These are phyloP conservation scores for Orthosia gracilis DNA, from an alignment of 2,888 invertebrate species.

Conservation along the genomic window DNA sequence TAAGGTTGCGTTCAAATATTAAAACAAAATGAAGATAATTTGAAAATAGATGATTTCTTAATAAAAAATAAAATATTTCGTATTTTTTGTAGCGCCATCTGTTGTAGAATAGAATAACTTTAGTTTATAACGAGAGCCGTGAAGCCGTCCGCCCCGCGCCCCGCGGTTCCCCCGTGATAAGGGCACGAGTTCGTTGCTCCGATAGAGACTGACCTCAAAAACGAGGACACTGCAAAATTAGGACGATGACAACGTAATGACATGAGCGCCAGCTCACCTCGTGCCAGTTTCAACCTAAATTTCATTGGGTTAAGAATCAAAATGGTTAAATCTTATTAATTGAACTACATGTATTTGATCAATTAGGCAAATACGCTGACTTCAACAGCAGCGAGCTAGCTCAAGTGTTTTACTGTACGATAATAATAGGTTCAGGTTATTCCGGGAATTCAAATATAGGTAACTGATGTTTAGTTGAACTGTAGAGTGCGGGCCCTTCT, in stretches of 20 bases:
- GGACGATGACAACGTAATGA: conserved; percentile 91
- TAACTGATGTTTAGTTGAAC: conserved; percentile 41
- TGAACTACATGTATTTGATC: conserved; percentile 91
- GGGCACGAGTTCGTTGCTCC: conserved; percentile 91
- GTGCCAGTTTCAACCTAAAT: conserved; percentile 80
- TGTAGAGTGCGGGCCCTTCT: conserved; percentile 9
- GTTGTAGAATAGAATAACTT: conserved; percentile 77
- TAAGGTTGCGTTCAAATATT: conserved; percentile 10
- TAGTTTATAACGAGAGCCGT: conserved; percentile 59
- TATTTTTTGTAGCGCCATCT: conserved; percentile 80
- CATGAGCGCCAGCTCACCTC: conserved; percentile 81
- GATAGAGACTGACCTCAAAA: conserved; percentile 93
- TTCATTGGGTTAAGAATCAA: conserved; percentile 68
- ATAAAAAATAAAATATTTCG: conserved; percentile 1
- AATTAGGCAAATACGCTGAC: conserved; percentile 91
- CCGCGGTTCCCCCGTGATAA: conserved; percentile 86
- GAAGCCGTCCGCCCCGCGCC: conserved; percentile 74
- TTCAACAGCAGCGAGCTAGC: conserved; percentile 86
- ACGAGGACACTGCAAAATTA: conserved; percentile 93
- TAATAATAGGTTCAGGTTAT: conserved; percentile 81
- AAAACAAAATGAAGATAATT: background rate
- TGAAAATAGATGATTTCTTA: background rate
- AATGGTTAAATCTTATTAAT: conserved; percentile 63
- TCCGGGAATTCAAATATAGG: conserved; percentile 70
- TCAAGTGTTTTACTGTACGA: conserved; percentile 86